Percentiles rank a stretch among this genome's conserved stretches.
phyloP scores from a whole-genome alignment of 2,888 invertebrate genomes.

The Cerastis leucographa region DNA sequence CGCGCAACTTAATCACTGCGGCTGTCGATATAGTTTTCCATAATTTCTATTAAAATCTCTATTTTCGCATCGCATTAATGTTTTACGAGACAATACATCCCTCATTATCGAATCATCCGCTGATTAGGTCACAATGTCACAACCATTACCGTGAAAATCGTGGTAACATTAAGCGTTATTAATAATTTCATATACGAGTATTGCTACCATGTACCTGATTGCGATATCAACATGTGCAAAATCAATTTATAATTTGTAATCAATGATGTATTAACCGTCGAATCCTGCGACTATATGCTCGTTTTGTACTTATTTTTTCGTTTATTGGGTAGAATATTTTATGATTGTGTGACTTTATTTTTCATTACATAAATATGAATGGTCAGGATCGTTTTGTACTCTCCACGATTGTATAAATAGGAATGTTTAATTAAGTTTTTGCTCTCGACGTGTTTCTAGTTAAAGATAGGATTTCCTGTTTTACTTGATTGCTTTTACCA shows the following conservation, averaged over 20 bases:
- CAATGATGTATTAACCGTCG: conserved; percentile 53
- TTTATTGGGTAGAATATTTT: conserved; percentile 24
- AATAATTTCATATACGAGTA: conserved; percentile 55
- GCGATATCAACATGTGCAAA: conserved; percentile 52
- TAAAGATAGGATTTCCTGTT: neutral
- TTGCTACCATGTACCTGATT: conserved; percentile 44
- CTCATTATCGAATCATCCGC: conserved; percentile 47
- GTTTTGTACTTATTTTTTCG: conserved; percentile 27
- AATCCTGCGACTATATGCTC: conserved; percentile 23
- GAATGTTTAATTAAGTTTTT: accelerated
- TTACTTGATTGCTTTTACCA: neutral
- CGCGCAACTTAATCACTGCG: neutral
- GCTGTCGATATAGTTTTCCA: neutral
- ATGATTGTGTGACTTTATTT: conserved; percentile 29
- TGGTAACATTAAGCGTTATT: conserved; percentile 48
- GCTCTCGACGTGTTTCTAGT: neutral
- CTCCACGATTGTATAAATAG: neutral
- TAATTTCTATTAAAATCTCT: conserved; percentile 9
- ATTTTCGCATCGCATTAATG: conserved; percentile 7
- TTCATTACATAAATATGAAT: neutral
- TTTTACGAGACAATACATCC: conserved; percentile 22
- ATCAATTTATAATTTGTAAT: conserved; percentile 58
- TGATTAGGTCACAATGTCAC: conserved; percentile 48
- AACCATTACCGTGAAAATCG: conserved; percentile 41
- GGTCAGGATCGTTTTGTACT: neutral